These are phyloP conservation scores for Vanessa atalanta DNA, from an alignment of 1,140 invertebrate genomes.

Conservation along the genomic window DNA sequence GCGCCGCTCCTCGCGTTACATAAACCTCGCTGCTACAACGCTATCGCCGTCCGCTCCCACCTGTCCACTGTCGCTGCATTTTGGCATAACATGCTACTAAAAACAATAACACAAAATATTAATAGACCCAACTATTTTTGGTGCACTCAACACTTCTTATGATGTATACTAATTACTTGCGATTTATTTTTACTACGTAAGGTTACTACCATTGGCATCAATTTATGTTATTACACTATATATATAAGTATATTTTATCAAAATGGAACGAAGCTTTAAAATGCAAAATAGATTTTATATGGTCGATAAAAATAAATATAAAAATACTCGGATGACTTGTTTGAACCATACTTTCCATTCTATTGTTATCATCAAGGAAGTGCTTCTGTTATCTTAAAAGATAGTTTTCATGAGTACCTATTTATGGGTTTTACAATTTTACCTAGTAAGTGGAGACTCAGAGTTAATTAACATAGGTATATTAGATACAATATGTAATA, in stretches of 20 bases:
- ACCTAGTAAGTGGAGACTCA: not conserved
- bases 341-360: not conserved
- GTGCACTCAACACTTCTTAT: constrained; percentile 49
- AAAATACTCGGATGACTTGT: too few relatives aligned
- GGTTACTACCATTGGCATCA: constrained; percentile 18
- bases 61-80: constrained; percentile 71
- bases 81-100: constrained; percentile 68
- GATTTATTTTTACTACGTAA: constrained; percentile 28
- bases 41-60: constrained; percentile 53
- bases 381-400: constrained; percentile 5
- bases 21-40: constrained; percentile 35
- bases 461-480: not conserved
- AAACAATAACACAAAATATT: constrained; percentile 78
- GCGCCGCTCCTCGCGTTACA: constrained; percentile 39
- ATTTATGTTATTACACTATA: not conserved
- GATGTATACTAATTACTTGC: constrained; percentile 37
- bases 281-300: too few relatives aligned
- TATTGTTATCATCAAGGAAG: constrained; percentile 7
- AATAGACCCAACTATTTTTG: constrained; percentile 72
- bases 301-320: too few relatives aligned
- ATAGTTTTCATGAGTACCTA: not conserved
- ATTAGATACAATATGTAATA: too few relatives aligned
- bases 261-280: too few relatives aligned
- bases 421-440: not conserved
- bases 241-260: not conserved